A percentile compares a stretch with the other conserved stretches of the same genome.
These are phyloP conservation scores for Bilobella aurantiaca DNA, from an alignment of 1,140 invertebrate genomes.

Conservation along the genomic window DNA sequence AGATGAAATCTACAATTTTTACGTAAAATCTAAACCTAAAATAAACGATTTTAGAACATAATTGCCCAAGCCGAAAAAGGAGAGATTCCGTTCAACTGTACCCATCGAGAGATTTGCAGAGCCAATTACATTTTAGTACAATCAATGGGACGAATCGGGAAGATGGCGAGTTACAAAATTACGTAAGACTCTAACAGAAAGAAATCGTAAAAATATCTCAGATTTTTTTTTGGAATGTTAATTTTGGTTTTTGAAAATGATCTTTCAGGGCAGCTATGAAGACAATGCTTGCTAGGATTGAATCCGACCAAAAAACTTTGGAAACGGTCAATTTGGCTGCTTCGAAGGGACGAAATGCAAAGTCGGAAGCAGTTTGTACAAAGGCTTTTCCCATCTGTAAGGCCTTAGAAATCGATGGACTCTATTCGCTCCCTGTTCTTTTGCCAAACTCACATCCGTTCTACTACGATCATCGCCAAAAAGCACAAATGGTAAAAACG, in stretches of 20 bases:
- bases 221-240: no score
- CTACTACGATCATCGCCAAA: constrained; percentile 9
- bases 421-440: constrained; percentile 5
- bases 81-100: constrained; percentile 15
- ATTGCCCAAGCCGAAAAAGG: constrained; percentile 18
- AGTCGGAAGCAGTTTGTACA: constrained; percentile 17
- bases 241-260: background rate
- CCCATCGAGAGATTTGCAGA: constrained; percentile 14
- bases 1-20: background rate
- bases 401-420: background rate
- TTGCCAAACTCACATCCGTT: background rate
- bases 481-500: constrained; percentile 3
- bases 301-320: constrained; percentile 2
- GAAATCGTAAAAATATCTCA: background rate
- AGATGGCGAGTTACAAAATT: constrained; percentile 1
- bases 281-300: constrained; percentile 20
- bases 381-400: constrained; percentile 24
- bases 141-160: constrained; percentile 5
- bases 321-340: constrained; percentile 15
- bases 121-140: constrained; percentile 13
- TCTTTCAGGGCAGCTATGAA: constrained; percentile 25
- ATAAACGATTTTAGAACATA: constrained; percentile 14
- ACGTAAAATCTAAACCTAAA: background rate
- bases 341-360: constrained; percentile 20
- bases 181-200: constrained; percentile 18